phyloP scores from a whole-genome alignment of 2,888 invertebrate genomes.

The Amphipoea oculea region DNA sequence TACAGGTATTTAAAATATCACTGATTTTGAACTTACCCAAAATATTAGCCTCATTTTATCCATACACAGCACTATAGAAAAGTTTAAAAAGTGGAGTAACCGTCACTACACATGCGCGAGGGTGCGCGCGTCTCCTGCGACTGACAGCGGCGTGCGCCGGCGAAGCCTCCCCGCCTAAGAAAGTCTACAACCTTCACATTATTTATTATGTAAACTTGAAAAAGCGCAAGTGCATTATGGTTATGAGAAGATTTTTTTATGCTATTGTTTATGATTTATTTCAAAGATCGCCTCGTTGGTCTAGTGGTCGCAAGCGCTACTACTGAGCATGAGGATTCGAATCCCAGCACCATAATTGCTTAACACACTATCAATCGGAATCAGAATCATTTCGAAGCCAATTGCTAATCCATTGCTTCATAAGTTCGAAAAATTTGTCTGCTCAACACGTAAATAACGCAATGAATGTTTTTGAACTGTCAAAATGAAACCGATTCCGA shows the following conservation, averaged over 20 bases:
- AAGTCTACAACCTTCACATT: conserved; percentile 87
- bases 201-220: conserved; percentile 86
- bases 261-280: conserved; percentile 38
- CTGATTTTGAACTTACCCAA: conserved; percentile 82
- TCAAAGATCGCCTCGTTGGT: background rate
- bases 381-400: too few species aligned
- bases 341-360: too few species aligned
- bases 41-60: conserved; percentile 88
- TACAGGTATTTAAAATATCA: background rate
- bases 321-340: background rate
- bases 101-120: conserved; percentile 87
- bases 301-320: too few species aligned
- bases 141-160: conserved; percentile 76
- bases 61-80: conserved; percentile 84
- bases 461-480: too few species aligned
- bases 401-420: too few species aligned
- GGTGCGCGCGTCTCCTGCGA: conserved; percentile 83
- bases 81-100: conserved; percentile 70
- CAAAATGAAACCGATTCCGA: too few species aligned
- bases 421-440: too few species aligned
- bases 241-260: conserved; percentile 65
- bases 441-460: too few species aligned
- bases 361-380: too few species aligned
- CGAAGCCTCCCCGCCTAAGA: conserved; percentile 85
- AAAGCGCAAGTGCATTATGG: conserved; percentile 84